Percentiles rank a stretch among this genome's conserved stretches.
Evolutionary conservation across 2,113 vertebrate species (phyloP).

Genomic region (Psilopsiagon aymara): DNA sequence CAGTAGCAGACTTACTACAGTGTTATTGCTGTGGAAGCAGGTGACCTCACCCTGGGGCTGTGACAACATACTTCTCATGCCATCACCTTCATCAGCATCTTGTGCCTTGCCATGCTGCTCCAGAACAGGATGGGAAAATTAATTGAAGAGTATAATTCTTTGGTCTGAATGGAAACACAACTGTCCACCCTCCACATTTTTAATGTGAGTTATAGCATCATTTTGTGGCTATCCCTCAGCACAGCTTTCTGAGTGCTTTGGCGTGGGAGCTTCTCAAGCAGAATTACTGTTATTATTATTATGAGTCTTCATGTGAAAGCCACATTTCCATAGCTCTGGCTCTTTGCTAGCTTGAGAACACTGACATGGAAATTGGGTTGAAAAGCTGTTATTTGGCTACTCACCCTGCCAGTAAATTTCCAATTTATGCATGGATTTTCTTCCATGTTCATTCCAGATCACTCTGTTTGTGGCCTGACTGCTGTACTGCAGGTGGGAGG

Average conservation of each 20-base stretch:
- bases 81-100: not conserved
- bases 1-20: not conserved
- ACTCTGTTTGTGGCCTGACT: not conserved
- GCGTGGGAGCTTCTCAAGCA: not conserved
- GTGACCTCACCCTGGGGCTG: accelerated
- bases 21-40: not conserved
- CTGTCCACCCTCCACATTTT: not conserved
- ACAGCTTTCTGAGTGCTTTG: not conserved
- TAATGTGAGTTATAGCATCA: not conserved
- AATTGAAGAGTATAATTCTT: not conserved
- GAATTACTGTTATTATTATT: not conserved
- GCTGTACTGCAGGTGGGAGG: not conserved
- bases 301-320: not conserved
- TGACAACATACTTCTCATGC: not conserved
- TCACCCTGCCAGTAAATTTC: not conserved
- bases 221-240: not conserved
- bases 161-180: accelerated
- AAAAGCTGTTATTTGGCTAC: not conserved
- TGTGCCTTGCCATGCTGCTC: not conserved
- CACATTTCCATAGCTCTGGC: not conserved
- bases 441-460: not conserved
- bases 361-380: not conserved
- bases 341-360: not conserved
- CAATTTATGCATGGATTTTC: not conserved
- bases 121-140: not conserved